These are phyloP conservation scores for Cuniculus paca DNA, from an alignment of 2,797 vertebrate genomes.

Conservation along the genomic window DNA sequence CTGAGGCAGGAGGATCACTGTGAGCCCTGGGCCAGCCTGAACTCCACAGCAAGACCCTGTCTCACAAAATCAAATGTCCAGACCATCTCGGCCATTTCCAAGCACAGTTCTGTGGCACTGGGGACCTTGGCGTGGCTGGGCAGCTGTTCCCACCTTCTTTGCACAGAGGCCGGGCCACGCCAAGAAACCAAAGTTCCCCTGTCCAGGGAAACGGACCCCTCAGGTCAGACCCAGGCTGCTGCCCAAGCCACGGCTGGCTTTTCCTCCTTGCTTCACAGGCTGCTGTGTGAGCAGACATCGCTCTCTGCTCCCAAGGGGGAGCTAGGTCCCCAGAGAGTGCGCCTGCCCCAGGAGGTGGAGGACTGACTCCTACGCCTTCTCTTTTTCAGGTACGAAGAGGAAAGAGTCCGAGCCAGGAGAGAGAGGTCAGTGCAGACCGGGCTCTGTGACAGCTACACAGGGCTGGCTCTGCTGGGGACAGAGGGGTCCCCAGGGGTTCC, in stretches of 20 bases:
- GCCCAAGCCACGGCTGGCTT: rapidly evolving
- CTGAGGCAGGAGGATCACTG: too few relatives aligned
- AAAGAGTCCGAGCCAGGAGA: slow-evolving; percentile 95
- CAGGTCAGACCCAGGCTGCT: background rate
- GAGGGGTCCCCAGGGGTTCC: rapidly evolving
- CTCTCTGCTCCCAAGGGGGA: background rate
- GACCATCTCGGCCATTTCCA: too few relatives aligned
- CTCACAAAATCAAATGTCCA: background rate
- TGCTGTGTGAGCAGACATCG: background rate
- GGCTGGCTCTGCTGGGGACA: background rate
- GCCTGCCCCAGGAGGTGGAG: too few relatives aligned
- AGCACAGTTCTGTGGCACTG: background rate
- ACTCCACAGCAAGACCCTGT: too few relatives aligned
- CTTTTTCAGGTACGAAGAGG: slow-evolving; percentile 94
- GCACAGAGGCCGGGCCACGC: background rate
- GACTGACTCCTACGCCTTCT: background rate
- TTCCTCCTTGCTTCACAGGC: background rate
- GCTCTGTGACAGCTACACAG: rapidly evolving
- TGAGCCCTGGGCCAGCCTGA: too few relatives aligned
- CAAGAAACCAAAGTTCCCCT: background rate
- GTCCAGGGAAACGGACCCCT: background rate
- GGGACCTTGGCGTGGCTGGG: rapidly evolving
- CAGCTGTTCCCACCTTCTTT: too few relatives aligned
- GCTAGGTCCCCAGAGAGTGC: background rate
- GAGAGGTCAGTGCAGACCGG: slow-evolving; percentile 90